Percentiles rank a stretch among this genome's conserved stretches.
Conservation (phyloP, 2,113 vertebrate species). For the Ondatra zibethicus region DNA sequence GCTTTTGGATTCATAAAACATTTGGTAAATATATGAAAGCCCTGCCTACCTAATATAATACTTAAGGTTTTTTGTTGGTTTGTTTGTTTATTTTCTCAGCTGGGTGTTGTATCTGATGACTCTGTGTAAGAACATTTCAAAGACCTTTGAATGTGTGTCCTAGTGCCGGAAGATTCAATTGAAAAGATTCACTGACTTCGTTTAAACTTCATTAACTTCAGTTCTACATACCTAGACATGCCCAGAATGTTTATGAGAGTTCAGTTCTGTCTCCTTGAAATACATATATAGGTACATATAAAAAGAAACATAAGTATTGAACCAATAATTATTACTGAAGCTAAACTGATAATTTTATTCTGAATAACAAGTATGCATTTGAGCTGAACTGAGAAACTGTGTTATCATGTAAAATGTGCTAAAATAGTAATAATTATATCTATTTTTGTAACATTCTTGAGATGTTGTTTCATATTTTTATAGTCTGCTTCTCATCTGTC, state of each 20-base stretch:
- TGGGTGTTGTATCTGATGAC: background rate
- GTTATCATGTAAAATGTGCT: background rate
- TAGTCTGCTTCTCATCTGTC: constrained; percentile 8
- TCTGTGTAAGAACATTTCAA: background rate
- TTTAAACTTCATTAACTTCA: constrained; percentile 29
- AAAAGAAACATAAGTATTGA: background rate
- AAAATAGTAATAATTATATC: constrained; percentile 44
- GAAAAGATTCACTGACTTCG: background rate
- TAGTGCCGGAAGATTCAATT: background rate
- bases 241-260: background rate
- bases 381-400: constrained; percentile 57
- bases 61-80: background rate
- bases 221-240: background rate
- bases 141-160: background rate
- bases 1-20: background rate
- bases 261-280: constrained; percentile 29
- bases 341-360: constrained; percentile 28
- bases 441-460: constrained; percentile 40
- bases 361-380: constrained; percentile 3
- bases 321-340: constrained; percentile 55
- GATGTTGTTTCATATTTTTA: constrained; percentile 40
- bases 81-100: background rate
- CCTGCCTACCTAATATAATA: background rate
- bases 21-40: constrained; percentile 3
- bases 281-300: background rate